Evolutionary conservation across 2,113 vertebrate genomes (phyloP), one percentile per base, ranked within the genome.

Genomic region (Raja brachyura): DNA sequence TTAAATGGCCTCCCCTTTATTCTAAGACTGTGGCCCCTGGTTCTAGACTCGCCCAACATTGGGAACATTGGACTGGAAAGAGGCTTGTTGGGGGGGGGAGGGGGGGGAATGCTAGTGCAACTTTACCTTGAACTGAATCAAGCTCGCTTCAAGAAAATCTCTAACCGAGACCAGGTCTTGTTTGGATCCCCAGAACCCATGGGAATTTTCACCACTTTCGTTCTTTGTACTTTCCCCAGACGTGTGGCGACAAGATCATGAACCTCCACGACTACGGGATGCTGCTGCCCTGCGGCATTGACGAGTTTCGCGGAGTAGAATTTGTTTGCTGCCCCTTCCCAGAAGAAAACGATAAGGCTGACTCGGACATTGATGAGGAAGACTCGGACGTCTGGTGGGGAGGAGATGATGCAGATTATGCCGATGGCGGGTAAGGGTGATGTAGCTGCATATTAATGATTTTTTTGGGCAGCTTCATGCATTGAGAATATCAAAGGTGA

Each of bases 371-470:
- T 1, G 98, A 99, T 66, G 97, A 97, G 7, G 98, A 99, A 59
- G 99, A 99, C 94, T 99, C 98, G 0, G 98, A 99, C 56, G 98
- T 99, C 76, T 99, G 99, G 99, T 99, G 99, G 99, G 98, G 99
- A 0, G 98, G 98, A 10, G 97, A 97, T 0, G 99, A 99, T 94
- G 96, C 97, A 0, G 99, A 99, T 95, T 99, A 99, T 90, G 96
- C 97, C 1, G 98, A 99, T 93, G 98, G 98, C 95, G 97, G 98
- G 98, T 99, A 95, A 94, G 54, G 48, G 16, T 68, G 7, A 39
- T n/a, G 11, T 28, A 79, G 6, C 10, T 48, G n/a, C 33, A 59
- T 31, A 59, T 79, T 66, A 54, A 1, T 70, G 16, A 54, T 79
- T 61, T 39, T 48, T 1, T n/a, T n/a, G n/a, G 78, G 0, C 16